Evolutionary conservation across 2,797 vertebrate genomes (phyloP).

Genomic region (Molothrus aeneus): DNA sequence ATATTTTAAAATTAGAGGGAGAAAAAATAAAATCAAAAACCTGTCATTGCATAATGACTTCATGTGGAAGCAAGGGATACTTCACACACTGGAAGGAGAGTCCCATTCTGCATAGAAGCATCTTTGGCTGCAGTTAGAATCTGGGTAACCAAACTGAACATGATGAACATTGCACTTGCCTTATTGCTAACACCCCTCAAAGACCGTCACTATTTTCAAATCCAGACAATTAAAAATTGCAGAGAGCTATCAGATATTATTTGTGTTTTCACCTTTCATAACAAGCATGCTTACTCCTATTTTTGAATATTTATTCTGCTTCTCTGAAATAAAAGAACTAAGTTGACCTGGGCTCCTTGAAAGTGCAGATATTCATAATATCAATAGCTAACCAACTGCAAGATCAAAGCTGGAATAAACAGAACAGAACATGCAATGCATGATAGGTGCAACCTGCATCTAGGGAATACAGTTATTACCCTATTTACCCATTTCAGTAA

Average conservation of each 20-base stretch:
- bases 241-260: not conserved
- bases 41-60: not conserved
- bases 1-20: not conserved
- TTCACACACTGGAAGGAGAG: not conserved
- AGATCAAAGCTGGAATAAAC: not conserved
- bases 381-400: not conserved
- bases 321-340: not conserved
- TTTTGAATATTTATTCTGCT: not conserved
- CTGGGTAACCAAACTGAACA: not conserved
- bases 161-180: not conserved
- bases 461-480: not conserved
- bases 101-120: not conserved
- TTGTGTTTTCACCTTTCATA: not conserved
- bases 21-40: not conserved
- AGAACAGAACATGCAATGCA: not conserved
- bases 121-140: not conserved
- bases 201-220: not conserved
- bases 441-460: not conserved
- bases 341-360: not conserved
- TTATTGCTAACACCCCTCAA: not conserved
- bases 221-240: not conserved
- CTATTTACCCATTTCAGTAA: not conserved
- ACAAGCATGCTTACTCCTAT: not conserved
- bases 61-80: not conserved
- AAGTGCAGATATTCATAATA: not conserved